Base-by-base conservation (phyloP, 2,113 vertebrate species). In the Sebastes fasciatus region DNA sequence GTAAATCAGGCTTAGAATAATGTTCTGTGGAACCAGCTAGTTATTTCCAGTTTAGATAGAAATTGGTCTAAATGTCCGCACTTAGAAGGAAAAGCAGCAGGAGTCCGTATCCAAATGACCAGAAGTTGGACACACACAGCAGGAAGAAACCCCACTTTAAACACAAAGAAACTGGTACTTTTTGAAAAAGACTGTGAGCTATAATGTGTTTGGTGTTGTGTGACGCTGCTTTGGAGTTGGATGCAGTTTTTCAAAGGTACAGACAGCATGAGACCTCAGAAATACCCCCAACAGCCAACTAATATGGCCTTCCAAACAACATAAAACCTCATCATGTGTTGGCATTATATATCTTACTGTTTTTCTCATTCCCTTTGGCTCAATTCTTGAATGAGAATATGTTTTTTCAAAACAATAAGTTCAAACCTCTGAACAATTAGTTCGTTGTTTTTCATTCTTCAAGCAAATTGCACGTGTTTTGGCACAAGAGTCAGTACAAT, bases 11-110 rank as follows among this genome's bases (percentile, higher is more conserved):
- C 26, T 81, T 49, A 72, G 51, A 77, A 58, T 75, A 2, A 26
- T 72, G 63, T 75, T 77, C 19, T 46, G 8, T 34, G 13, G 19
- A 14, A 78, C 9, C 23, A 42, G n/a, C 3, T 16, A 58, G 52
- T 85, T 84, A 55, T 79, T 71, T 66, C 21, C 26, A 78, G 79
- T 52, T 21, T 5, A 60, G 11, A 60, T 6, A 21, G 19, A 57
- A 21, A 21, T 4, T 21, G 49, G 51, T 12, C 72, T 74, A 48
- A 4, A 72, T 70, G 34, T 80, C 54, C 6, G 12, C 54, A 62
- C 78, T 21, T 23, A 16, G 55, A 86, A 64, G 57, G 73, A 57
- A 58, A 83, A 71, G 6, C 51, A 74, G 80, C 77, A 55, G 77
- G 67, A 77, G 60, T 77, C 23, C 1, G 11, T 63, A 69, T 89